Base-by-base conservation (phyloP, 2,797 vertebrate genomes). In the Rachycentron canadum region DNA sequence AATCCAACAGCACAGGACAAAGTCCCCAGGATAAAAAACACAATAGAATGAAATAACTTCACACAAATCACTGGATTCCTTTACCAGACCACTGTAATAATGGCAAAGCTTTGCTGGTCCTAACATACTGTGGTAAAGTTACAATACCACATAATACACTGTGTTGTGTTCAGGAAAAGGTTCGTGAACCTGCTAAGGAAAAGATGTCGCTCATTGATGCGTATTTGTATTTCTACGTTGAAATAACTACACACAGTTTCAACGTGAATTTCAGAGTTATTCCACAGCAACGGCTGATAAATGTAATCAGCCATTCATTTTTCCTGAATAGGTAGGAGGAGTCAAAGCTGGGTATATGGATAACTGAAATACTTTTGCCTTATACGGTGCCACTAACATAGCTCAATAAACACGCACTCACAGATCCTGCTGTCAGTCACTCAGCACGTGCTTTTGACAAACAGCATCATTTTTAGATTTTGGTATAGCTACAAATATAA, bases 1-100 rank as follows among this genome's bases (percentile, higher is more conserved):
- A 36, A 72, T n/a, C 12, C 9, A 80, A 65, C 56, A n/a, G n/a
- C 43, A 30, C 19, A 4, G 10, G n/a, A n/a, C n/a, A n/a, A n/a
- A n/a, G n/a, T n/a, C n/a, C 14, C 12, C 12, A 40, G 47, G 16
- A 21, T 11, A 12, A 34, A 57, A 38, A 8, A 30, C 7, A 57
- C 5, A 25, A 12, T 6, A 14, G 1, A 64, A 47, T 52, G 26
- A 40, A 23, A 53, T 47, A 45, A 40, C 14, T n/a, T 41, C 2
- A 49, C 32, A 40, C 17, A 25, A 23, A 53, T 56, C 6, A 17
- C 34, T 38, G 49, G 58, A 34, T 57, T 78, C 21, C 14, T 40
- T 17, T 28, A 32, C 34, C 25, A 23, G 19, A 34, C n/a, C 30
- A 47, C 38, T 13, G 2, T 57, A 63, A 23, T 40, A 47, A 34